Percentiles rank a stretch among this genome's conserved stretches.
Evolutionary conservation across 2,113 vertebrate species (phyloP).

Genomic region (Elaphurus davidianus): DNA sequence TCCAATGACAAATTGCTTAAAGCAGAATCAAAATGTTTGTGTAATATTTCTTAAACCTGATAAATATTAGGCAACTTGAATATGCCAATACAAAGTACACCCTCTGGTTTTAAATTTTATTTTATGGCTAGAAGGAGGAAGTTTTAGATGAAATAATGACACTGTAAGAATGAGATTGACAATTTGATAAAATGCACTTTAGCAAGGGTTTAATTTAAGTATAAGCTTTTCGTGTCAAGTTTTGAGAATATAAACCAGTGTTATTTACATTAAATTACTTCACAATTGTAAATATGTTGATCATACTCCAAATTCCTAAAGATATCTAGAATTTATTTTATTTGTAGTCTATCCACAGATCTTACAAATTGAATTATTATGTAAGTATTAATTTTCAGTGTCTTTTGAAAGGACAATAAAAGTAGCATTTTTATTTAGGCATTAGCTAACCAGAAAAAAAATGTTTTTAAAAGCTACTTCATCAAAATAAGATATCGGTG

Average conservation of each 20-base stretch:
- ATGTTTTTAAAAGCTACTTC: neutral
- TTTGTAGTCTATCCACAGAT: neutral
- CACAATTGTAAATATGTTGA: constrained; percentile 29
- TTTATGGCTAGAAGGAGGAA: constrained; percentile 1
- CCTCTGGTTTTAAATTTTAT: constrained; percentile 9
- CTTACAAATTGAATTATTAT: neutral
- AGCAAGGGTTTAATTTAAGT: neutral
- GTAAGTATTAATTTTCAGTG: neutral
- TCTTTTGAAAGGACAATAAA: constrained; percentile 4
- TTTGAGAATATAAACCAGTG: neutral
- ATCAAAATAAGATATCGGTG: neutral
- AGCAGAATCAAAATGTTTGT: constrained; percentile 11
- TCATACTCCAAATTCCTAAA: neutral
- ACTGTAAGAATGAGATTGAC: neutral
- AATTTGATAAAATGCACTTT: neutral
- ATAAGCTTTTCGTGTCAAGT: neutral
- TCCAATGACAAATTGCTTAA: constrained; percentile 28
- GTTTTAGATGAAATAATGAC: constrained; percentile 2
- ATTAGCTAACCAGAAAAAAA: neutral
- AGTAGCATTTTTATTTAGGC: neutral
- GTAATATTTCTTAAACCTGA: constrained; percentile 42
- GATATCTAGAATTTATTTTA: neutral
- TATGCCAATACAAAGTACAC: neutral
- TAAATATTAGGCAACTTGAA: neutral
- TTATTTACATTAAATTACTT: neutral